These are phyloP conservation scores for Opisthocomus hoazin DNA, from an alignment of 2,113 vertebrate genomes.

Conservation along the genomic window DNA sequence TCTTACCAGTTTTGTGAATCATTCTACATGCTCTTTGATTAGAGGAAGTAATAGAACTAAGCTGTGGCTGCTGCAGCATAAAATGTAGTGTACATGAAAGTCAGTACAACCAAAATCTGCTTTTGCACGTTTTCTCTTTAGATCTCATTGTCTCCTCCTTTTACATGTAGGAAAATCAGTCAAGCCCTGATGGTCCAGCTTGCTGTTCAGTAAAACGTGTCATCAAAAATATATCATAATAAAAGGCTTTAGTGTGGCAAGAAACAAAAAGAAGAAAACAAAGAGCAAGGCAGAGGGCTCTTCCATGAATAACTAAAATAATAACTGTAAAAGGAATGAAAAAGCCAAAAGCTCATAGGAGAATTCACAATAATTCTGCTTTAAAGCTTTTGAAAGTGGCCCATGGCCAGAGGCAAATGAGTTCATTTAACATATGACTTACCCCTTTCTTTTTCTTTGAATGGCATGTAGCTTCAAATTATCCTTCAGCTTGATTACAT, in stretches of 20 bases:
- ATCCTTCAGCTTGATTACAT: conserved; percentile 4
- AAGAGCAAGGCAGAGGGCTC: not conserved
- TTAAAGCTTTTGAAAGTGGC: conserved; percentile 34
- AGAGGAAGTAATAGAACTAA: not conserved
- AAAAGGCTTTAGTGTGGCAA: not conserved
- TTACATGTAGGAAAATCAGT: not conserved
- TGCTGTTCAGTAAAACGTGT: conserved; percentile 4
- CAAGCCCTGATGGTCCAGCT: not conserved
- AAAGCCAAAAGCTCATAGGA: conserved; percentile 22
- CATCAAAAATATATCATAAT: not conserved
- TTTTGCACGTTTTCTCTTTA: not conserved
- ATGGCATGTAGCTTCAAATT: not conserved
- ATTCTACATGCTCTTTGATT: not conserved
- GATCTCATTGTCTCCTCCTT: not conserved
- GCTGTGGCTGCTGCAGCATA: not conserved
- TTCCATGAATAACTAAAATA: not conserved
- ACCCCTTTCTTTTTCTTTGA: conserved; percentile 28
- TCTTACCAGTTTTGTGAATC: not conserved
- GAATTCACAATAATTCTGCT: not conserved
- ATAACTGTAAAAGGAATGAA: conserved; percentile 9
- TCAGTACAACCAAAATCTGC: not conserved
- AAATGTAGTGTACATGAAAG: not conserved
- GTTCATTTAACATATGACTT: conserved; percentile 39
- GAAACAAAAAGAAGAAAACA: not conserved
- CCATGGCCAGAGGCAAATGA: conserved; percentile 36